Evolutionary conservation across 2,113 vertebrate species (phyloP).

Genomic region (Neotragus pygmaeus): DNA sequence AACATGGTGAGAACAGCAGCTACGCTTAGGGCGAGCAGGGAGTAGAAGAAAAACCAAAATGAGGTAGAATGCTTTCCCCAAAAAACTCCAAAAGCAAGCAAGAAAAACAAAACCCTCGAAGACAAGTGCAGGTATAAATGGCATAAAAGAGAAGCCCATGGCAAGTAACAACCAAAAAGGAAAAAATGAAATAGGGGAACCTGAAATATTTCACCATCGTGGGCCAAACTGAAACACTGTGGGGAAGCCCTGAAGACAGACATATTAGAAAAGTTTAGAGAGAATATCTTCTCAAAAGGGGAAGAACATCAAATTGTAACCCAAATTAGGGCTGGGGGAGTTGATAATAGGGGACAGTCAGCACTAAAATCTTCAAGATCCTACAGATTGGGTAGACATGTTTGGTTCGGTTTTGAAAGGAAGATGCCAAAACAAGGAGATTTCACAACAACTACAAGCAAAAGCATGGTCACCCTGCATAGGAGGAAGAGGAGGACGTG

Average conservation of each 20-base stretch:
- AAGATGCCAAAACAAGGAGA: conserved; percentile 43
- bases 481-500: conserved; percentile 37
- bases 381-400: neutral
- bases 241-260: conserved; percentile 63
- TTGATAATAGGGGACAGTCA: neutral
- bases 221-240: conserved; percentile 79
- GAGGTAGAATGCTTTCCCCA: neutral
- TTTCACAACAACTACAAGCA: conserved; percentile 45
- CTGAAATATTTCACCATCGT: conserved; percentile 81
- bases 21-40: neutral
- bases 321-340: neutral
- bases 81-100: conserved; percentile 51
- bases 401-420: conserved; percentile 27
- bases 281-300: neutral
- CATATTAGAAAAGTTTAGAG: conserved; percentile 59
- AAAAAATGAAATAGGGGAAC: conserved; percentile 84
- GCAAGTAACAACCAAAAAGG: conserved; percentile 45
- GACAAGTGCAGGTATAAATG: conserved; percentile 74
- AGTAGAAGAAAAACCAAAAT: neutral
- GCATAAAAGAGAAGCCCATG: conserved; percentile 75
- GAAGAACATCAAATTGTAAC: conserved; percentile 14
- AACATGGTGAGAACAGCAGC: neutral
- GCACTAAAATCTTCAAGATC: conserved; percentile 24
- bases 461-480: neutral
- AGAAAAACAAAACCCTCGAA: conserved; percentile 64